Base-by-base conservation (phyloP, 30 jellyfish, hydroid and myxozoan species). In the Cassiopea xamachana region DNA sequence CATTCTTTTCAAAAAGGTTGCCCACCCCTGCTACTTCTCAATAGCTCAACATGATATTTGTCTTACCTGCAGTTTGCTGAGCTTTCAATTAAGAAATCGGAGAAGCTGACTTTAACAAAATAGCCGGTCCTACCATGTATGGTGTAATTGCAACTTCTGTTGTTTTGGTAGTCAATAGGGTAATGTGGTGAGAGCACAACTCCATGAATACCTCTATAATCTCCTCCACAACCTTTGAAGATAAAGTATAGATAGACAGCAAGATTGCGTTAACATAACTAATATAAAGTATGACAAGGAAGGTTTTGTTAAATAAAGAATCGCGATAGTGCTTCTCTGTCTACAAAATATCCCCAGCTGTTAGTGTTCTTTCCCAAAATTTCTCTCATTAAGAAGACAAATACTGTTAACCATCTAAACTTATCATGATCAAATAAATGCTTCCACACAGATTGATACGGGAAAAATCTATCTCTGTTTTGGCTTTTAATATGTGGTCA, bases 131-230 rank as follows among this genome's bases (percentile, higher is more conserved):
- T 27, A 12, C 95, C 98, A 46, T 2, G 60, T 81, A 87, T 47
- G 16, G 88, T 88, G 91, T 96, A 93, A 43, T 77, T 76, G 75
- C 98, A 93, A 27, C 17, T 27, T 75, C 82, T 62, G 62, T 46
- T 75, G 39, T 16, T 68, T 9, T 97, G 98, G 79, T 93, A 93
- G 69, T 83, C 67, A 0, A 60, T 27, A 14, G 98, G 98, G 73
- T 81, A 92, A 61, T 85, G 80, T 48, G 98, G 98, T 76, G 96
- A 86, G 61, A 47, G 48, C 9, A 92, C 19, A 16, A 67, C 87
- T 12, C 98, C 98, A 19, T 67, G 72, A 44, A 78, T 72, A 17
- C 79, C 93, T 39, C 48, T 87, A 48, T 43, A 80, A 51, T 9
- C 4, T 51, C 8, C 64, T 51, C 64, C 64, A 51, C 64, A 51